Evolutionary conservation across 2,113 vertebrate species (phyloP), one percentile per base, ranked within the genome.

Genomic region (Amphilophus citrinellus): DNA sequence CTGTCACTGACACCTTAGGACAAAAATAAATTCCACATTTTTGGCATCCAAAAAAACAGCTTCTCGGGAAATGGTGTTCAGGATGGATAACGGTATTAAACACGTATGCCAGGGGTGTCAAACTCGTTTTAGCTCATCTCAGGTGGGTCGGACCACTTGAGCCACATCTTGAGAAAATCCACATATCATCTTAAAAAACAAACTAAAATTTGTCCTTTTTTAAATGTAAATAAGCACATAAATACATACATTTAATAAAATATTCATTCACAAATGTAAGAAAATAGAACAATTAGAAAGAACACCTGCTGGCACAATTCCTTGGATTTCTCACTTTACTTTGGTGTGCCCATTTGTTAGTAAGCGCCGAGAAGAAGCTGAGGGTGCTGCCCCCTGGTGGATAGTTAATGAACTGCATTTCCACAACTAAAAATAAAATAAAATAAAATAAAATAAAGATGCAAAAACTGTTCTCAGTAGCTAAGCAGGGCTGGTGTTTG

Each of bases 1-100:
- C 24, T 61, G 76, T 78, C 42, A 47, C 24, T 60, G 56, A 77
- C 75, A 77, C 75, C 75, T 60, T 18, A 44, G 22, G 75, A 27
- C 75, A 60, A 60, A 73, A 73, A 73, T 35, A 56, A 56, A 73
- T 32, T 9, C 47, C 47, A 73, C 10, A 35, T 56, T 73, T 37
- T 58, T 58, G 57, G 57, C 57, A 58, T 58, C n/a, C n/a, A 22
- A 22, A 59, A 57, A 24, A 20, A 8, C 11, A 56, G 18, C 27
- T 5, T 73, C 47, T 9, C 47, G n/a, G 11, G 32, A 76, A 58
- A 37, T 13, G 44, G 35, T 39, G 6, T n/a, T 47, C 0, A 10
- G 39, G 37, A 22, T 44, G 37, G n/a, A 32, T 15, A 47, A 11
- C n/a, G 62, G 42, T 47, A 30, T 61, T 20, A 61, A 15, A 15